Percentiles rank a stretch among this genome's conserved stretches.
These are phyloP conservation scores for Leptoteleia sp. DNA, from an alignment of 1,140 invertebrate species.

Conservation along the genomic window DNA sequence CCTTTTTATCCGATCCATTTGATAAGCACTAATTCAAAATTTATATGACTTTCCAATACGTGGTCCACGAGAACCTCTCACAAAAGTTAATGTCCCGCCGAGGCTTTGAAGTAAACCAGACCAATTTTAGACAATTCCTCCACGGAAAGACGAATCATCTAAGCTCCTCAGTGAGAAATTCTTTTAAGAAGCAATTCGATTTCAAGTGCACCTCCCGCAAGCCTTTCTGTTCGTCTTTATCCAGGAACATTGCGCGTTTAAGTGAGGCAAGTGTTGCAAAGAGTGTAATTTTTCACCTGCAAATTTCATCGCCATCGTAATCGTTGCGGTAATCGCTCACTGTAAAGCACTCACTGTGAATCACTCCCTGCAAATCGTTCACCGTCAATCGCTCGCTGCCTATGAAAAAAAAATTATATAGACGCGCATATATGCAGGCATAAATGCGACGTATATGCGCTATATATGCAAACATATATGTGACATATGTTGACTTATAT, in stretches of 20 bases:
- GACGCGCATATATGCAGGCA: too few species aligned
- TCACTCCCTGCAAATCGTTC: too few species aligned
- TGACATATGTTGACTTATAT: too few species aligned
- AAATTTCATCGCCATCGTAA: slow-evolving; percentile 7
- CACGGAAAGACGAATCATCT: slow-evolving; percentile 10
- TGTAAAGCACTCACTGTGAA: too few species aligned
- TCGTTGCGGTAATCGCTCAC: neutral
- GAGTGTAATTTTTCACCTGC: slow-evolving; percentile 4
- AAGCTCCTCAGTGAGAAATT: slow-evolving; percentile 3
- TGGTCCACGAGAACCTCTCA: neutral
- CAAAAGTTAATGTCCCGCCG: slow-evolving; percentile 16
- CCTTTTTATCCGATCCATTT: neutral
- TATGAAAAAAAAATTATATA: too few species aligned
- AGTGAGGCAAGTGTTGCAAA: slow-evolving; percentile 2
- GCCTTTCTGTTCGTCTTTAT: neutral
- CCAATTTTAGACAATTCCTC: slow-evolving; percentile 12
- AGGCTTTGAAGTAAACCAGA: slow-evolving; percentile 14
- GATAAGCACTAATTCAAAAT: neutral
- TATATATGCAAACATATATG: too few species aligned
- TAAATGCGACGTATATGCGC: too few species aligned
- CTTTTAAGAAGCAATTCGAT: slow-evolving; percentile 27
- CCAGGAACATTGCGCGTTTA: slow-evolving; percentile 4
- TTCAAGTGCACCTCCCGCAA: slow-evolving; percentile 13
- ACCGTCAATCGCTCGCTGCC: too few species aligned
- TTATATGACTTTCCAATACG: neutral